Evolutionary conservation across 2,888 invertebrate genomes (phyloP).

Genomic region (Rhabditoides inermis): DNA sequence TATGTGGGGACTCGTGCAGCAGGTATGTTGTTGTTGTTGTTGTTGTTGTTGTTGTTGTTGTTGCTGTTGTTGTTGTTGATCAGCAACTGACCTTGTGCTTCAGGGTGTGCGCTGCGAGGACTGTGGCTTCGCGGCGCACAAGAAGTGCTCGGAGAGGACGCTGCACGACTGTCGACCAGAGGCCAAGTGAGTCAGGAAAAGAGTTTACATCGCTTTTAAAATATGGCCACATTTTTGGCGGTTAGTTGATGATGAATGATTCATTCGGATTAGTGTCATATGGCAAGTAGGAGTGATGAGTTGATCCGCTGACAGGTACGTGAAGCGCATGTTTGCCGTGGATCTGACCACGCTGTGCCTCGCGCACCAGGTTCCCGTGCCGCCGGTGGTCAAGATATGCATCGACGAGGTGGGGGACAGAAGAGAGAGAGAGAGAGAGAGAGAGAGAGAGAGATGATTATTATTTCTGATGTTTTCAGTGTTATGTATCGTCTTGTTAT

Average conservation of each 20-base stretch:
- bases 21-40: slow-evolving; percentile 53
- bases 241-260: too few species aligned
- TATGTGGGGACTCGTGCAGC: slow-evolving; percentile 85
- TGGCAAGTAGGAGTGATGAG: too few species aligned
- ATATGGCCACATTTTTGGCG: too few species aligned
- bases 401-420: slow-evolving; percentile 41
- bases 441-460: too few species aligned
- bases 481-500: too few species aligned
- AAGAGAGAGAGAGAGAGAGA: too few species aligned
- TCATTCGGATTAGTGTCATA: too few species aligned
- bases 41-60: background rate
- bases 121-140: slow-evolving; percentile 84
- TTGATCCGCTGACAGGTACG: slow-evolving; percentile 51
- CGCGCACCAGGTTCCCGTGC: slow-evolving; percentile 69
- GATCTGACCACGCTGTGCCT: slow-evolving; percentile 80
- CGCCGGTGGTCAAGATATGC: slow-evolving; percentile 71
- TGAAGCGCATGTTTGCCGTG: slow-evolving; percentile 80
- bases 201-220: too few species aligned
- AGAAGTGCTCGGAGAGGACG: slow-evolving; percentile 71
- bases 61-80: too few species aligned
- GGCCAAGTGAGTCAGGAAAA: slow-evolving; percentile 60
- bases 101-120: slow-evolving; percentile 59
- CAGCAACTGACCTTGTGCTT: too few species aligned
- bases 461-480: too few species aligned
- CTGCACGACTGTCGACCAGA: slow-evolving; percentile 64